Base-by-base conservation (phyloP, 2,797 vertebrate species). In the Aulostomus chinensis region DNA sequence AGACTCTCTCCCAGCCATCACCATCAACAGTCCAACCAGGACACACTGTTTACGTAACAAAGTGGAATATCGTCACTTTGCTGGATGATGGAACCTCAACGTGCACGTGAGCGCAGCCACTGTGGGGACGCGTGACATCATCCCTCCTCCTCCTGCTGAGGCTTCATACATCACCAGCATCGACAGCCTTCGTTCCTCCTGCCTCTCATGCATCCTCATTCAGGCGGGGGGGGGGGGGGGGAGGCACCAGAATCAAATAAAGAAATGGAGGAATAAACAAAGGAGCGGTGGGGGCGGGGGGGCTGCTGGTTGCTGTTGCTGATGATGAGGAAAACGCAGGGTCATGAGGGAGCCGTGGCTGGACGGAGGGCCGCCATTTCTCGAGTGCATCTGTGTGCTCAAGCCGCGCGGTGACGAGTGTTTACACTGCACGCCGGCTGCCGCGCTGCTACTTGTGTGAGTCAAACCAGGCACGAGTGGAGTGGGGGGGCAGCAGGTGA, bases 321-420 rank as follows among this genome's bases (percentile, higher is more conserved):
- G 88, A 87, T 87, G 87, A 84, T 76, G 76, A 84, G 81, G 77
- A 87, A 88, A 88, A 89, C 76, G 78, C 72, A 79, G 68, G 77
- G 82, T 85, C 76, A 84, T 80, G 74, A 69, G 80, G 72, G 82
- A 86, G 78, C 68, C 68, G 57, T 57, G 74, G 67, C 63, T 61
- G 72, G 69, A 63, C 80, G 60, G 67, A 73, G 59, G 36, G 62
- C 32, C 25, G 11, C n/a, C 7, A 22, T 22, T 4, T 4, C 4
- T 22, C 21, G 21, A 7, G 21, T 22, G 21, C 21, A 22, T 4
- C 4, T 7, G 21, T 22, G 58, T 54, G n/a, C n/a, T n/a, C n/a
- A n/a, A n/a, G n/a, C n/a, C n/a, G n/a, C n/a, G 70, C 10, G 11
- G 10, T 58, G 61, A 68, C 58, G 58, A 48, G 46, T 66, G 75